Conservation (phyloP, 2,888 invertebrate species). For the Dysmachus trigonus region DNA sequence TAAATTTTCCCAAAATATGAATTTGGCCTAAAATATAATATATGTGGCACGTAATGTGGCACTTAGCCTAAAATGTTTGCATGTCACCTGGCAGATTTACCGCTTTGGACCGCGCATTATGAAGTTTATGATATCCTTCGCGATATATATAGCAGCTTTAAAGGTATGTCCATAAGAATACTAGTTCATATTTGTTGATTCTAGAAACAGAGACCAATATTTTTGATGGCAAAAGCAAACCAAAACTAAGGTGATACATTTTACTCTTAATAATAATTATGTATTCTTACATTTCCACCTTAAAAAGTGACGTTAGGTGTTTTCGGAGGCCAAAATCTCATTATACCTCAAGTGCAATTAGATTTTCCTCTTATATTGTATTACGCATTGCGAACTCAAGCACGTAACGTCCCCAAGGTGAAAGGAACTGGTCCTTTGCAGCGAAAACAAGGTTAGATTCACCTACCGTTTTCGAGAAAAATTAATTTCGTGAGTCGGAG, state of each 20-base stretch:
- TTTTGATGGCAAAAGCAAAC: neutral
- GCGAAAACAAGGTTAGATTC: neutral
- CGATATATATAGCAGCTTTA: neutral
- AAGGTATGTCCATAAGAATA: neutral
- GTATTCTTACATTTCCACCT: neutral
- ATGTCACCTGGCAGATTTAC: neutral
- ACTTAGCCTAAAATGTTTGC: neutral
- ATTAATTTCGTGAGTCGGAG: slow-evolving; percentile 8
- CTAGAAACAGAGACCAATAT: neutral
- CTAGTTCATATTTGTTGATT: neutral
- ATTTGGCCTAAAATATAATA: neutral
- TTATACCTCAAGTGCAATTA: slow-evolving; percentile 2
- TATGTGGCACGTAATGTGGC: neutral
- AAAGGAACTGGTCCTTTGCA: neutral
- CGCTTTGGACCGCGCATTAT: neutral
- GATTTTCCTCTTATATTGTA: neutral
- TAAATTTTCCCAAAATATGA: neutral
- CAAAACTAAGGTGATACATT: neutral
- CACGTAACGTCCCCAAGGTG: neutral
- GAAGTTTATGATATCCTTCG: neutral
- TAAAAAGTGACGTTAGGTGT: neutral
- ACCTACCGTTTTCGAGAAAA: neutral
- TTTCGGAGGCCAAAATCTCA: neutral
- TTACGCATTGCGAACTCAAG: neutral
- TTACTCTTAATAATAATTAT: neutral